Percentiles rank a stretch among this genome's conserved stretches.
These are phyloP conservation scores for Tiaroga cobitis DNA, from an alignment of 2,797 vertebrate species.

Conservation along the genomic window DNA sequence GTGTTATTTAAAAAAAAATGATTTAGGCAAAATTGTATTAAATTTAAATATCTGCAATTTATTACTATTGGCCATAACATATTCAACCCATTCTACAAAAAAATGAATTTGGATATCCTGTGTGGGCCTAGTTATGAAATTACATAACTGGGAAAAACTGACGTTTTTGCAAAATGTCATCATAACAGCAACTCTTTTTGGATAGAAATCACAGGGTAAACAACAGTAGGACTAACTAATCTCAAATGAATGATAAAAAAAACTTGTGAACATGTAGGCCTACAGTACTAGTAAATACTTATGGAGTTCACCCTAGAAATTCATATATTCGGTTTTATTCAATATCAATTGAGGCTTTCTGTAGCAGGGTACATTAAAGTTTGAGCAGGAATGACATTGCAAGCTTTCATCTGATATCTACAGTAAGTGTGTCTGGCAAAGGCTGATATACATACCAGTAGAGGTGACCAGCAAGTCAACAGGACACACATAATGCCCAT, in stretches of 20 bases:
- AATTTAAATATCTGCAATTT: not conserved
- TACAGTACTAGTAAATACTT: not conserved
- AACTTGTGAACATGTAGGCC: not conserved
- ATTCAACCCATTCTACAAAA: not conserved
- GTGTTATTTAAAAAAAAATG: not conserved
- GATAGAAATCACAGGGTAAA: not conserved
- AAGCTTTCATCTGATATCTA: slow-evolving; percentile 24
- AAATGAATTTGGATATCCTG: not conserved
- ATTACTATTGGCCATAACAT: not conserved
- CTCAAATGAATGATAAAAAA: not conserved
- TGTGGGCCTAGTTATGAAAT: not conserved
- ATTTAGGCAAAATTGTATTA: not conserved
- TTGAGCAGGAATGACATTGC: not conserved
- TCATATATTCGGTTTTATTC: not conserved
- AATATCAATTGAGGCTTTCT: not conserved
- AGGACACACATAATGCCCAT: slow-evolving; percentile 96
- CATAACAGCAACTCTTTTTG: not conserved
- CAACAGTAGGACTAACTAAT: not conserved
- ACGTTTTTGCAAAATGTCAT: not conserved
- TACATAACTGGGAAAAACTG: not conserved
- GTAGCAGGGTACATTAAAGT: not conserved
- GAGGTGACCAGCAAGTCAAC: slow-evolving; percentile 91
- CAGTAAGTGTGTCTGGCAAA: slow-evolving; percentile 26
- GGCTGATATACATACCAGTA: slow-evolving; percentile 86
- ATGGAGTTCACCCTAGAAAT: not conserved